Evolutionary conservation across 2,888 invertebrate species (phyloP).

Genomic region (Ornithoptera priamus): DNA sequence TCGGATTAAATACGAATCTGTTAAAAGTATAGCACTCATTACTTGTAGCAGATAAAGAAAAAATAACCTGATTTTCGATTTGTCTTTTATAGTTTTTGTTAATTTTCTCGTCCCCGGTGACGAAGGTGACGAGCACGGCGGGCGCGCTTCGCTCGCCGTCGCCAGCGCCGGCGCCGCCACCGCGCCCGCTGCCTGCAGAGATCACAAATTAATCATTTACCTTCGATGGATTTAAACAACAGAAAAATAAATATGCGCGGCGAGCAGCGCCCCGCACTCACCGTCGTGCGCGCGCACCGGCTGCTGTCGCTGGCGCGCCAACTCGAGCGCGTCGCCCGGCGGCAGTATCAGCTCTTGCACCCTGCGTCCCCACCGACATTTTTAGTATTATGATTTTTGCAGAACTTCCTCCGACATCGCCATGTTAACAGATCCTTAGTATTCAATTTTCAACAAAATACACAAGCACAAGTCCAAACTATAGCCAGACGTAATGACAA

Average conservation of each 20-base stretch:
- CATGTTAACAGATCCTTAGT: no score
- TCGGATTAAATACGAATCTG: no score
- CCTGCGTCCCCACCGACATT: slow-evolving; percentile 7
- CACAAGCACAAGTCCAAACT: no score
- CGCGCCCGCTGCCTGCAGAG: slow-evolving; percentile 17
- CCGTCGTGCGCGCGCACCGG: slow-evolving; percentile 18
- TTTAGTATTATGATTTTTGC: neutral
- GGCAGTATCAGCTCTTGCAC: slow-evolving; percentile 37
- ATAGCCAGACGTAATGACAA: no score
- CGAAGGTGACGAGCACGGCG: slow-evolving; percentile 82
- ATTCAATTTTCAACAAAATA: no score
- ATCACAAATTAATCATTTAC: neutral
- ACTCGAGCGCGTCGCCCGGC: slow-evolving; percentile 45
- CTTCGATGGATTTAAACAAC: neutral
- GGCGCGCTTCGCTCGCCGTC: slow-evolving; percentile 64
- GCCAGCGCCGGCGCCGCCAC: slow-evolving; percentile 41
- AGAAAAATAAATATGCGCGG: neutral
- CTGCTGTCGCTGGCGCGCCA: slow-evolving; percentile 32
- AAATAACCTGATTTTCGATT: slow-evolving; percentile 84
- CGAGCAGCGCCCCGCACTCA: neutral
- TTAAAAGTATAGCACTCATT: neutral
- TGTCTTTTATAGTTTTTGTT: slow-evolving; percentile 82
- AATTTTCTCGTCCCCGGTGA: slow-evolving; percentile 83
- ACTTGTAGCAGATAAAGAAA: no score
- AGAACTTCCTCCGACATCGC: no score